Evolutionary conservation across 2,888 invertebrate genomes (phyloP), one percentile per base, ranked within the genome.

Genomic region (Eupithecia subfuscata): DNA sequence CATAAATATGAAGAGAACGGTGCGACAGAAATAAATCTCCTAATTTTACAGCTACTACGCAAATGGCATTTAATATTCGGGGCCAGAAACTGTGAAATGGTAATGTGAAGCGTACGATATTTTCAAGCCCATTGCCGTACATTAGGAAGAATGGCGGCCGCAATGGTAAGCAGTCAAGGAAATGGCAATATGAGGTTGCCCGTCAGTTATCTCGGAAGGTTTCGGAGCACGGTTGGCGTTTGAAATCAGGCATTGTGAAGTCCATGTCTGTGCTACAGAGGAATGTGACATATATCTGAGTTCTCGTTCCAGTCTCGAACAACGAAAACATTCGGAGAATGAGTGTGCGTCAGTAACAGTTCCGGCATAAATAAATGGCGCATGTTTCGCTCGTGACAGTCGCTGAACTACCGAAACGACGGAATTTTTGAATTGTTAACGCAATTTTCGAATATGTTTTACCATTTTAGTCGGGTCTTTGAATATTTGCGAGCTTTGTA

Each of bases 291-390:
- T 82, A 81, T 84, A 82, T 82, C 79, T 81, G 78, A 81, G 82
- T 78, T 83, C 81, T 81, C 63, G 80, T 79, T 81, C 82, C 77
- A 81, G 84, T 76, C 81, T 81, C 79, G 81, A 84, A 87, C 86
- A 87, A 86, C 84, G 86, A 86, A 88, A 89, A 88, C 86, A 89
- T 91, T 90, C 86, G 81, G 84, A 85, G 85, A 89, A 89, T 88
- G 88, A 88, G 84, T 80, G 85, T 81, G 81, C 85, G 91, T 89
- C 88, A 89, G 84, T 84, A 82, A 78, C 88, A 89, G 85, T 73
- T 83, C 76, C 79, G 81, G 79, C 79, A 84, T 81, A 85, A 87
- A 89, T 86, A 89, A 88, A 90, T 89, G 86, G 84, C 82, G 83
- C 79, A 84, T 84, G 84, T 83, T 84, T 78, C 82, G 79, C 79